Evolutionary conservation across 2,888 invertebrate species (phyloP).

Genomic region (Monopis laevigella): DNA sequence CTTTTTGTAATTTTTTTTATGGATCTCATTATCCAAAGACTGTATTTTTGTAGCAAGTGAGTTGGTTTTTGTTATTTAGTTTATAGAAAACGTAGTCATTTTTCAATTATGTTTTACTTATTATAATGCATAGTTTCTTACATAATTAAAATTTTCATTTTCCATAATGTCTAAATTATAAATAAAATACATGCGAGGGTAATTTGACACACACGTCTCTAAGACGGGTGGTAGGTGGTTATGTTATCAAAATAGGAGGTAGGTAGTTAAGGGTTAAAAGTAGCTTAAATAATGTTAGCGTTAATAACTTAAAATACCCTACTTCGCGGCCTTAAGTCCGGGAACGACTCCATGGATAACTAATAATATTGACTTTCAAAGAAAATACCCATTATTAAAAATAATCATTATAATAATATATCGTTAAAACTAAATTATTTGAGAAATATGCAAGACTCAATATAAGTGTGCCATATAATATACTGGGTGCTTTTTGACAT

Average conservation of each 20-base stretch:
- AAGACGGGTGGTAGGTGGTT: neutral
- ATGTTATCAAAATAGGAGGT: neutral
- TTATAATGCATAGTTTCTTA: neutral
- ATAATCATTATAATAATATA: no score
- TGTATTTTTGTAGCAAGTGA: neutral
- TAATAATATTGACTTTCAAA: no score
- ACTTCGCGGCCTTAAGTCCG: no score
- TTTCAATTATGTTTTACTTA: neutral
- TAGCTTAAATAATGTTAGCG: no score
- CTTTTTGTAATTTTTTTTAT: constrained; percentile 2
- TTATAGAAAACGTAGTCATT: neutral
- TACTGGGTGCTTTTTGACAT: no score
- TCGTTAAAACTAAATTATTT: no score
- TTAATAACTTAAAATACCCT: no score
- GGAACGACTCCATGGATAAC: no score
- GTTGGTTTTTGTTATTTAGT: no score
- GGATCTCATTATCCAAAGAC: neutral
- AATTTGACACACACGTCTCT: neutral
- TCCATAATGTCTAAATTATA: neutral
- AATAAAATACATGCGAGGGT: neutral
- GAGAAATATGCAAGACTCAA: no score
- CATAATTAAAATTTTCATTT: neutral
- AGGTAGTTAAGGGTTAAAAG: neutral
- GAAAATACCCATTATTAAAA: no score
- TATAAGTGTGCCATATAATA: no score